A percentile compares a stretch with the other conserved stretches of the same genome.
Conservation (phyloP, 2,888 invertebrate species). For the Baronia brevicornis region DNA sequence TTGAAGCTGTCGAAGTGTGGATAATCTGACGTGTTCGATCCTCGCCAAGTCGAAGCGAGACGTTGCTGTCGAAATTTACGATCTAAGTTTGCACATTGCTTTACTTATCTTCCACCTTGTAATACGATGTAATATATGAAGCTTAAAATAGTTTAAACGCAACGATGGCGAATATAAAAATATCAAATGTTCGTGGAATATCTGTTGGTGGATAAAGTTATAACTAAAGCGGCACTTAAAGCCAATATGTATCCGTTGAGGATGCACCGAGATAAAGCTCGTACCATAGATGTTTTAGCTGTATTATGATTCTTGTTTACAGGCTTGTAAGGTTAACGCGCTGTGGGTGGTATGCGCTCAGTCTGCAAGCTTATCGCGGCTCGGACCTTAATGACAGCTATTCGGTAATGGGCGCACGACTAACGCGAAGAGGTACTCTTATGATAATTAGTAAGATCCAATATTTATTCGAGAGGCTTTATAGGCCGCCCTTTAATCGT, state of each 20-base stretch:
- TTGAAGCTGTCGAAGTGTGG: conserved; percentile 54
- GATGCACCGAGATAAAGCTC: conserved; percentile 42
- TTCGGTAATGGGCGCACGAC: conserved; percentile 60
- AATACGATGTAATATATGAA: conserved; percentile 35
- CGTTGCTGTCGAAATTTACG: conserved; percentile 62
- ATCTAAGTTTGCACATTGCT: conserved; percentile 65
- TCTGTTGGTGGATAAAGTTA: conserved; percentile 26
- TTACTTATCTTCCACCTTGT: conserved; percentile 59
- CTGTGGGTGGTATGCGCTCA: conserved; percentile 56
- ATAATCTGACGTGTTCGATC: conserved; percentile 55
- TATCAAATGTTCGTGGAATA: conserved; percentile 11
- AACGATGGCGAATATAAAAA: conserved; percentile 8
- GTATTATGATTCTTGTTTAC: conserved; percentile 47
- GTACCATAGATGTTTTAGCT: conserved; percentile 42
- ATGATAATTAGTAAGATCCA: conserved; percentile 67
- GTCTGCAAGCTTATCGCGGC: conserved; percentile 38
- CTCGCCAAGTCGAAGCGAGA: conserved; percentile 54
- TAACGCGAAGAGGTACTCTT: conserved; percentile 56
- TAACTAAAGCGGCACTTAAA: conserved; percentile 39
- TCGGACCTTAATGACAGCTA: conserved; percentile 60
- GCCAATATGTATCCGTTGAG: conserved; percentile 46
- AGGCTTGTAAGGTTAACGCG: conserved; percentile 34
- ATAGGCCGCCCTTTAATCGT: conserved; percentile 57
- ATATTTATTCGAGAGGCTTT: conserved; percentile 61
- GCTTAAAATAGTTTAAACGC: conserved; percentile 13